These are phyloP conservation scores for Fragariocoptes setiger DNA, from an alignment of 1,140 invertebrate species.

Conservation along the genomic window DNA sequence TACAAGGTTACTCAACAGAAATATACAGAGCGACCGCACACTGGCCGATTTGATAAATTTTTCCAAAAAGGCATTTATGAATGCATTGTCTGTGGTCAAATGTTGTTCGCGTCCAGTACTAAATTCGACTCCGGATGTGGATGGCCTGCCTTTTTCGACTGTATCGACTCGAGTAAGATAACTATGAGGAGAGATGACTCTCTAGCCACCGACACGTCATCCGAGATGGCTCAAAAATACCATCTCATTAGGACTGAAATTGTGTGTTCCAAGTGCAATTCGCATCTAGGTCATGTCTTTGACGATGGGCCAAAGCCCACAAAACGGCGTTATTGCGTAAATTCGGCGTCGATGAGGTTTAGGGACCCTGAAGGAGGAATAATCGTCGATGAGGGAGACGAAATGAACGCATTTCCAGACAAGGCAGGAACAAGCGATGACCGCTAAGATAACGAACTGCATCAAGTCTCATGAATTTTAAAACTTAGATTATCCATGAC, in stretches of 20 bases:
- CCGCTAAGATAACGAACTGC: too few relatives aligned
- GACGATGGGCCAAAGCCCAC: conserved; percentile 22
- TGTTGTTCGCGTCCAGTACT: conserved; percentile 5
- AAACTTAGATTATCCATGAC: too few relatives aligned
- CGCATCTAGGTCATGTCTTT: conserved; percentile 24
- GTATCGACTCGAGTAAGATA: conserved; percentile 11
- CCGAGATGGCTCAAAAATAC: neutral
- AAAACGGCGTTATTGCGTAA: conserved; percentile 20
- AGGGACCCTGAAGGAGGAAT: neutral
- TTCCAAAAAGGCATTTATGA: conserved; percentile 6
- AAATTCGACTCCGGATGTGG: conserved; percentile 10
- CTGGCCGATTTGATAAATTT: conserved; percentile 5
- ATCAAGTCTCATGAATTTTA: too few relatives aligned
- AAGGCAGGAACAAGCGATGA: too few relatives aligned
- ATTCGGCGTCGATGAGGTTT: conserved; percentile 10
- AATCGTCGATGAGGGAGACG: neutral
- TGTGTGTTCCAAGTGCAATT: conserved; percentile 15
- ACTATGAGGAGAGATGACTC: conserved; percentile 1
- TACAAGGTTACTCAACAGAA: neutral
- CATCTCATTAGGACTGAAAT: conserved; percentile 6
- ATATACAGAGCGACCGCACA: conserved; percentile 1
- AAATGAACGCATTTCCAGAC: too few relatives aligned
- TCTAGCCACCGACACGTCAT: conserved; percentile 1
- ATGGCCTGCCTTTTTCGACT: conserved; percentile 17
- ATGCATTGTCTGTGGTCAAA: conserved; percentile 8